Evolutionary conservation across 2,888 invertebrate species (phyloP).

Genomic region (Psylliodes chrysocephalus): DNA sequence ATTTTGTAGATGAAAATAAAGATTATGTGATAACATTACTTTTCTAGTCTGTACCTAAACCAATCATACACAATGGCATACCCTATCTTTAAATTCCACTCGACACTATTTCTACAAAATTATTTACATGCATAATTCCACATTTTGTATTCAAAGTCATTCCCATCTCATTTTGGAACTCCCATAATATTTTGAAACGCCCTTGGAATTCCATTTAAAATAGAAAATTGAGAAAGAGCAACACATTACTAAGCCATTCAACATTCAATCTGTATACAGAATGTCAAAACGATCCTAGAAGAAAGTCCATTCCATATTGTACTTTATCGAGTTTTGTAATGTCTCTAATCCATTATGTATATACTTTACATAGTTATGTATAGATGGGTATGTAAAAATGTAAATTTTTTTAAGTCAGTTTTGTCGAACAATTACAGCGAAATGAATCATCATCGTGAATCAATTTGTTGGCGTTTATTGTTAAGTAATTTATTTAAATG

Average conservation of each 20-base stretch:
- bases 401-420: not conserved
- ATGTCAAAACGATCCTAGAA: not conserved
- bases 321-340: not conserved
- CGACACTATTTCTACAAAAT: not conserved
- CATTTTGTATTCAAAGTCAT: slow-evolving; percentile 17
- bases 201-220: slow-evolving; percentile 25
- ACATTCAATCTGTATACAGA: too few relatives aligned
- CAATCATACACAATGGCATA: too few relatives aligned
- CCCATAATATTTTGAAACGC: slow-evolving; percentile 24
- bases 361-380: not conserved
- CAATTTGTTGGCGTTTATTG: not conserved
- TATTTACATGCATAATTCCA: slow-evolving; percentile 16
- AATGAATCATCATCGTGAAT: not conserved
- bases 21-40: too few relatives aligned
- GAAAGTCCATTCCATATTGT: not conserved
- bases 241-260: not conserved
- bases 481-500: not conserved
- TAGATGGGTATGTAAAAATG: too few relatives aligned
- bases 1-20: too few relatives aligned
- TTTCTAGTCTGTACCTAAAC: too few relatives aligned
- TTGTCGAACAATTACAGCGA: not conserved
- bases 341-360: not conserved
- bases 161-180: slow-evolving; percentile 20
- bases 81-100: slow-evolving; percentile 16
- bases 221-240: slow-evolving; percentile 23